Base-by-base conservation (phyloP, 2,113 vertebrate species). In the Solenodon paradoxus region DNA sequence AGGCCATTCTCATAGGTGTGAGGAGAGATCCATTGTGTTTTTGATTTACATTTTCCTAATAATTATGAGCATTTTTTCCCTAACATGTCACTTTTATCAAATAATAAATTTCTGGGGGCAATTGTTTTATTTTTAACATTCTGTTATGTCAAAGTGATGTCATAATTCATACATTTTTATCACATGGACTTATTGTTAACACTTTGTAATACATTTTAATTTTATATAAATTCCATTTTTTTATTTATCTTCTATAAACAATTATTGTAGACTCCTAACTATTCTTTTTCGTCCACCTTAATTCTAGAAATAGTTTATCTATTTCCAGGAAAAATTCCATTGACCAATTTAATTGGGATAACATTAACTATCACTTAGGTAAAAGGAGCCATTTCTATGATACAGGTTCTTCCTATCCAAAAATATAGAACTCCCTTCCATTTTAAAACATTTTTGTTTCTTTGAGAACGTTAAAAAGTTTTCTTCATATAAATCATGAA, bases 331-430 rank as follows among this genome's bases (percentile, higher is more conserved):
- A 40, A 71, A 92, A 57, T n/a, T 3, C 3, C 83, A 8, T 72
- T 78, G 61, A 51, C 42, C n/a, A n/a, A 64, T 53, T 63, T 68
- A 59, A 66, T 87, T 92, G 30, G 42, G 42, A 17, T 86, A 13
- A 63, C 13, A 40, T 81, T 95, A 49, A 92, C 32, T 90, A 86
- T 16, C 42, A 55, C 42, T 89, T 77, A 40, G 28, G 45, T 45
- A 94, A 95, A 95, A 85, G 45, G 26, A 94, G 42, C 35, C 17
- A 68, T 75, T 85, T 96, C n/a, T 69, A 45, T 63, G 24, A 71
- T 77, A 28, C 26, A 84, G 19, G 81, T 63, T 74, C 83, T 95
- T 86, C 32, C 78, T 92, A 81, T 68, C n/a, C 17, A 24, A 92
- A 95, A 85, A 45, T 57, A 57, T 63, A 38, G n/a, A 51, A 72